These are phyloP conservation scores for Diprion similis DNA, from an alignment of 1,140 invertebrate genomes.

Conservation along the genomic window DNA sequence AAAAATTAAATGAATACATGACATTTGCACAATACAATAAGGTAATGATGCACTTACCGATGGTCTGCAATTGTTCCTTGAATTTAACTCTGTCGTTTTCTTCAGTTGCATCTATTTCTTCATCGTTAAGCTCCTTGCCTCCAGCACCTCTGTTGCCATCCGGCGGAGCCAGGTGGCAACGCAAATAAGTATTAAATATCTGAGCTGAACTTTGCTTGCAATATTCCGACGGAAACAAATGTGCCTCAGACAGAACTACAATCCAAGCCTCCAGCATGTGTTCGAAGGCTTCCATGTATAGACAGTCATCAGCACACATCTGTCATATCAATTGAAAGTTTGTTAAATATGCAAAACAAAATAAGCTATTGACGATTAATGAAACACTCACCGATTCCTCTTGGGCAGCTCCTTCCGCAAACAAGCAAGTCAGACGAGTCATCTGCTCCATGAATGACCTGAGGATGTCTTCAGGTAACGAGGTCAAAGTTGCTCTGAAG, in stretches of 20 bases:
- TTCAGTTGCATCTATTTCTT: constrained; percentile 73
- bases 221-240: constrained; percentile 64
- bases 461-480: constrained; percentile 63
- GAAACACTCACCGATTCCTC: constrained; percentile 73
- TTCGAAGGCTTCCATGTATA: constrained; percentile 82
- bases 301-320: constrained; percentile 67
- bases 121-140: constrained; percentile 57
- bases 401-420: constrained; percentile 74
- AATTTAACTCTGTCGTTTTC: constrained; percentile 75
- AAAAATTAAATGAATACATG: not conserved
- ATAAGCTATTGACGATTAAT: constrained; percentile 10
- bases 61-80: constrained; percentile 72
- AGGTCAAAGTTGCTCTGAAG: constrained; percentile 60
- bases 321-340: constrained; percentile 32
- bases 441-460: constrained; percentile 68
- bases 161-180: constrained; percentile 81
- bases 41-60: constrained; percentile 62
- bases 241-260: constrained; percentile 66
- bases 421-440: constrained; percentile 75
- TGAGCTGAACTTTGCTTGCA: constrained; percentile 61
- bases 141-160: constrained; percentile 72
- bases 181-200: constrained; percentile 84
- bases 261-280: constrained; percentile 84
- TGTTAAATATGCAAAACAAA: constrained; percentile 9
- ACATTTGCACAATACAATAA: not conserved